phyloP scores from a whole-genome alignment of 2,113 vertebrate genomes.

The Boulengeromyrus knoepffleri region DNA sequence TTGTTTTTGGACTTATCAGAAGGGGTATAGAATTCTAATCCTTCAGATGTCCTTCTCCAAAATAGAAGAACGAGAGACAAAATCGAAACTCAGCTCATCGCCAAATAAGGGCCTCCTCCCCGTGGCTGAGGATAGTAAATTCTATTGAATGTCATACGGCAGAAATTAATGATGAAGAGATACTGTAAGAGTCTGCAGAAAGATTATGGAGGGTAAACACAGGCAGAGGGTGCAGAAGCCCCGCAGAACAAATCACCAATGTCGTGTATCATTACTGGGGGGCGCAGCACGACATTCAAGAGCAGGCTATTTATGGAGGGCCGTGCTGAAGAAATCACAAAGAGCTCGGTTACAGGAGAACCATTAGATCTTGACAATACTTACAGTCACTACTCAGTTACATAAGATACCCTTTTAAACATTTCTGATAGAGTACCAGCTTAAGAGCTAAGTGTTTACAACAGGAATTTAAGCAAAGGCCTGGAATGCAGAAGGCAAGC shows the following conservation, averaged over 20 bases:
- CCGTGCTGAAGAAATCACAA: not conserved
- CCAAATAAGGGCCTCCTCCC: slow-evolving; percentile 36
- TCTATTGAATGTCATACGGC: not conserved
- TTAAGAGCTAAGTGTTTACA: not conserved
- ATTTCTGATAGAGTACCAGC: not conserved
- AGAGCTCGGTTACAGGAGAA: not conserved
- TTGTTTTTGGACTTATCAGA: slow-evolving; percentile 28
- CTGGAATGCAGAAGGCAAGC: not conserved
- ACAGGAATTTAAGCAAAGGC: not conserved
- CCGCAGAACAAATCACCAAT: slow-evolving; percentile 20
- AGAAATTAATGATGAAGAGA: slow-evolving; percentile 20
- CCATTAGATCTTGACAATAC: not conserved
- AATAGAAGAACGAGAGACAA: slow-evolving; percentile 11
- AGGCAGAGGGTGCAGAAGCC: not conserved
- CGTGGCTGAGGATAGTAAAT: slow-evolving; percentile 18
- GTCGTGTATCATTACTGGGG: slow-evolving; percentile 19
- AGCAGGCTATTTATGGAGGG: slow-evolving; percentile 1
- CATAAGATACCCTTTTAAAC: not conserved
- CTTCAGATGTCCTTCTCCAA: not conserved
- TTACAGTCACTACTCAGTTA: not conserved
- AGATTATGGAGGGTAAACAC: slow-evolving; percentile 7
- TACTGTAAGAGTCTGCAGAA: slow-evolving; percentile 1
- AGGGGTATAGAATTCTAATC: slow-evolving; percentile 1
- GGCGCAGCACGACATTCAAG: not conserved
- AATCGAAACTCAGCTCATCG: slow-evolving; percentile 11